Evolutionary conservation across 2,888 invertebrate species (phyloP).

Genomic region (Pheosia tremula): DNA sequence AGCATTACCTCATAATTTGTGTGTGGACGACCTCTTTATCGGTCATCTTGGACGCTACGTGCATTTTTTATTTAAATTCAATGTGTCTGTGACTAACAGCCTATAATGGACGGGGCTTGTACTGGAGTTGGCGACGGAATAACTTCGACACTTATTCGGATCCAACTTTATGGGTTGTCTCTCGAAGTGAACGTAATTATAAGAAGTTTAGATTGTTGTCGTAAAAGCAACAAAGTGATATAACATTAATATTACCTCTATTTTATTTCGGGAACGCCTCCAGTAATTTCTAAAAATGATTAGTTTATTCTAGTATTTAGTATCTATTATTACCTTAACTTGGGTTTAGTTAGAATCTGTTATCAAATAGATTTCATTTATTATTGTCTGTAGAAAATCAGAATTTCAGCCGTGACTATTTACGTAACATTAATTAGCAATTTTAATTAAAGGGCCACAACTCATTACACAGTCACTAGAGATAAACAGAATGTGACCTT

Average conservation of each 20-base stretch:
- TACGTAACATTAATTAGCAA: not conserved
- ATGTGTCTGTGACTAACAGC: constrained; percentile 64
- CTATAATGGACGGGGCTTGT: constrained; percentile 52
- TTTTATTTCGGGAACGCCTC: constrained; percentile 9
- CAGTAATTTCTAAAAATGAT: not conserved
- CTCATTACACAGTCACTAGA: constrained; percentile 10
- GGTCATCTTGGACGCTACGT: constrained; percentile 74
- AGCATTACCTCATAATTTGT: constrained; percentile 70
- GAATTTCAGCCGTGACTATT: not conserved
- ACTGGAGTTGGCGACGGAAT: constrained; percentile 30
- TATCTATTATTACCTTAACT: not conserved
- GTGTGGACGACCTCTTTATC: constrained; percentile 71
- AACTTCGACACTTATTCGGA: constrained; percentile 40
- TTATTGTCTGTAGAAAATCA: not conserved
- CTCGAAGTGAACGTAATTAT: constrained; percentile 10
- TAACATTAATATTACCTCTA: constrained; percentile 16
- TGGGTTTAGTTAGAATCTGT: not conserved
- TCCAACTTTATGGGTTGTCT: constrained; percentile 22
- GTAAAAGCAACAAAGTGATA: constrained; percentile 12
- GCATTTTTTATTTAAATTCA: constrained; percentile 73
- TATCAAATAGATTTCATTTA: not conserved
- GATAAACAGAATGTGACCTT: constrained; percentile 36
- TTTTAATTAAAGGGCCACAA: constrained; percentile 10
- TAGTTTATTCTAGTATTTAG: not conserved
- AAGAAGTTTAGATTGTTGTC: constrained; percentile 10